Evolutionary conservation across 2,888 invertebrate genomes (phyloP).

Genomic region (Andrena marginata): DNA sequence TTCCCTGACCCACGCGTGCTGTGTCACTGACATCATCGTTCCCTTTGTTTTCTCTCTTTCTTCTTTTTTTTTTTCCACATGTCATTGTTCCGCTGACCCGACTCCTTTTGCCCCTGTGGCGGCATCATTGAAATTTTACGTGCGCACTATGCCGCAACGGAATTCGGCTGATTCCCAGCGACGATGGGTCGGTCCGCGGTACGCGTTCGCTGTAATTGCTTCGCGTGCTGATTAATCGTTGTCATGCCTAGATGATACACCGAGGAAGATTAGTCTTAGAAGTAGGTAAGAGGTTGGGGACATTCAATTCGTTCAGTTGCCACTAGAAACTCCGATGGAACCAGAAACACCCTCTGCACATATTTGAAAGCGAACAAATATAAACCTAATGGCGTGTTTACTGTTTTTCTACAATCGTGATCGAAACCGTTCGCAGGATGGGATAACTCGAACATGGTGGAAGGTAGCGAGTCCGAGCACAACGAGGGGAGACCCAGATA

Average conservation of each 20-base stretch:
- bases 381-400: neutral
- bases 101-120: neutral
- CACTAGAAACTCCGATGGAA: no score
- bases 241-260: no score
- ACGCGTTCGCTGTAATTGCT: no score
- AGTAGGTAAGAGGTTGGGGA: no score
- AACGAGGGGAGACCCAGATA: slow-evolving; percentile 85
- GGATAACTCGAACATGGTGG: slow-evolving; percentile 75
- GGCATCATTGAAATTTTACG: slow-evolving; percentile 2
- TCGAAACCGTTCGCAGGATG: slow-evolving; percentile 71
- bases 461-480: slow-evolving; percentile 77
- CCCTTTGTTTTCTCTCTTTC: slow-evolving; percentile 1
- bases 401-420: no score
- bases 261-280: no score
- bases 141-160: neutral
- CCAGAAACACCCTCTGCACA: no score
- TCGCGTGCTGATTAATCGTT: no score
- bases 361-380: no score
- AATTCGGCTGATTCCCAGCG: neutral
- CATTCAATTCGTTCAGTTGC: no score
- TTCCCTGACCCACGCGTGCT: slow-evolving; percentile 43
- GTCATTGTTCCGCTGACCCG: neutral
- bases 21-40: slow-evolving; percentile 43
- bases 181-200: no score
- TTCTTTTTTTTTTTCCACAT: neutral